phyloP scores from a whole-genome alignment of 2,888 invertebrate genomes.

The Noctua fimbriata region DNA sequence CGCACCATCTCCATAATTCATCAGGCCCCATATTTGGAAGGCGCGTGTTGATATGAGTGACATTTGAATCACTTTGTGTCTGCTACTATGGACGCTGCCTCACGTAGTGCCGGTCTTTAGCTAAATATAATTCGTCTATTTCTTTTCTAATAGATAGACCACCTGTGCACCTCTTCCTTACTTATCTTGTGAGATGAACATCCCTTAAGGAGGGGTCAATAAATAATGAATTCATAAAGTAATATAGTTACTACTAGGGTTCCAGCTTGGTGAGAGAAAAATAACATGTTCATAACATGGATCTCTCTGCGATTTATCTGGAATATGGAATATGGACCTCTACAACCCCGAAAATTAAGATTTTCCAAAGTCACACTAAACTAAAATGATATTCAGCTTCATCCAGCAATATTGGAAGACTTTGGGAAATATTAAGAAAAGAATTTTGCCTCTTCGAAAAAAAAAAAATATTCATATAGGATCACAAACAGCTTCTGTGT shows the following conservation, averaged over 20 bases:
- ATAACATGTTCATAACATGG: too few species aligned
- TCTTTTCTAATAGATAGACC: constrained; percentile 6
- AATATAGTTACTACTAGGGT: not conserved
- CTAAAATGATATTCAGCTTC: not conserved
- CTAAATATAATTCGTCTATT: constrained; percentile 29
- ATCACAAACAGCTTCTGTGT: too few species aligned
- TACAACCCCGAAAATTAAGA: not conserved
- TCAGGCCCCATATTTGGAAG: constrained; percentile 74
- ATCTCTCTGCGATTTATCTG: not conserved
- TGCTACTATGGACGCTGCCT: constrained; percentile 37
- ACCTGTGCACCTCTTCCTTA: not conserved
- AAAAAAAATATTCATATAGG: not conserved
- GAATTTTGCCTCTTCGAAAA: not conserved
- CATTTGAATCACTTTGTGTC: constrained; percentile 75
- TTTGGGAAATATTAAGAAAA: not conserved
- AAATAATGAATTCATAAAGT: not conserved
- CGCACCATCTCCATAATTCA: constrained; percentile 74
- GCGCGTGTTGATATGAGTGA: constrained; percentile 78
- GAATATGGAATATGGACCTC: not conserved
- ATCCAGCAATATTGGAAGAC: not conserved
- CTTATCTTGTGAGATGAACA: not conserved
- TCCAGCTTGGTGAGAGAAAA: not conserved
- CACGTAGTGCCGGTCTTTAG: constrained; percentile 47
- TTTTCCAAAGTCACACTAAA: not conserved
- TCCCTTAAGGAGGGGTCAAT: not conserved